Conservation (phyloP, 2,113 vertebrate genomes). For the Pluvialis apricaria region DNA sequence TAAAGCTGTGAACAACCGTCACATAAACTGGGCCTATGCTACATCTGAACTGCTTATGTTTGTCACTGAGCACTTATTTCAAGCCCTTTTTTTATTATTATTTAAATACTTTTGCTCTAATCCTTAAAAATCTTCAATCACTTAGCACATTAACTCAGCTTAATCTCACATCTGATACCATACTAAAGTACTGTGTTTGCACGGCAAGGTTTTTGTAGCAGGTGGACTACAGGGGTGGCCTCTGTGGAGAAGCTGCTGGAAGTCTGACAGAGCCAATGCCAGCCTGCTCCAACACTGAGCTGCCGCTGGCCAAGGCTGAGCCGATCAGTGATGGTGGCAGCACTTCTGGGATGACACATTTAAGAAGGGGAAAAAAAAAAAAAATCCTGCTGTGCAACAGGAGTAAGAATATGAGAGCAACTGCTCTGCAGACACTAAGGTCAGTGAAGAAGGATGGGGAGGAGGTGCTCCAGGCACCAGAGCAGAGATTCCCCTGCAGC, state of each 20-base stretch:
- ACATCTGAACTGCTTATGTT: not conserved
- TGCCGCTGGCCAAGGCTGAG: fast-evolving
- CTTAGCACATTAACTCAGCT: not conserved
- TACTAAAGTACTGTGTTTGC: not conserved
- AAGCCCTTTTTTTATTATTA: not conserved
- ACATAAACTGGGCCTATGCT: not conserved
- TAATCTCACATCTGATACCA: not conserved
- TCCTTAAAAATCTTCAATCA: not conserved
- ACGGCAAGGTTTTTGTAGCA: not conserved
- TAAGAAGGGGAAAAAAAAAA: not conserved
- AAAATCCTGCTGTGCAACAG: not conserved
- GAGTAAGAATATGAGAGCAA: not conserved
- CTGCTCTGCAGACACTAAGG: not conserved
- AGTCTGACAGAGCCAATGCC: not conserved
- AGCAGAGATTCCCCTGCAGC: not conserved
- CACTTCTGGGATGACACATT: too few species aligned
- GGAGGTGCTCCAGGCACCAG: not conserved
- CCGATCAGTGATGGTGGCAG: not conserved
- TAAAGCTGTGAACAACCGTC: not conserved
- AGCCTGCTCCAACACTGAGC: not conserved
- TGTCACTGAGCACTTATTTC: not conserved
- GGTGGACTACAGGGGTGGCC: not conserved
- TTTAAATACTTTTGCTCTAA: not conserved
- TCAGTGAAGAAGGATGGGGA: not conserved
- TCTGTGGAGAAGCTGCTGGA: not conserved